Evolutionary conservation across 2,888 invertebrate genomes (phyloP), one percentile per base, ranked within the genome.

Genomic region (Dasypolia templi): DNA sequence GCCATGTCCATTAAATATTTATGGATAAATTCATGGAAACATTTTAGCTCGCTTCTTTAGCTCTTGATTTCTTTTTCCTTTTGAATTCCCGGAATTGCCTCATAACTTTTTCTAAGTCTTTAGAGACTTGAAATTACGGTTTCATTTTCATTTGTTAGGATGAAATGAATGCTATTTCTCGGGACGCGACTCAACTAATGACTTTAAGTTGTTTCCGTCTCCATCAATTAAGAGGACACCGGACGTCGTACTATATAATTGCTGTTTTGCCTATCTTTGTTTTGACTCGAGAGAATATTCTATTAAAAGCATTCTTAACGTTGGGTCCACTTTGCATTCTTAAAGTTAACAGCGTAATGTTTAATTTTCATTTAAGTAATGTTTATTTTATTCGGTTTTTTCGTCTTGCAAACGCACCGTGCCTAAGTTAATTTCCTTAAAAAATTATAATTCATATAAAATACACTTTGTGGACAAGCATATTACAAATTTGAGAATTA

Each of bases 201-300:
- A 71, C 58, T 72, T 62, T 68, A 69, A 64, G 42, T 46, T 56
- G 46, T 72, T 26, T 62, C 61, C n/a, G 56, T 62, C 64, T 61
- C 7, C 68, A 63, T 72, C 65, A 73, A 61, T 61, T 73, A 64
- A 17, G 32, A 64, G n/a, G 26, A 59, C 55, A 49, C 55, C 51
- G 71, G 83, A 65, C 73, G 7, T 64, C 19, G 42, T 83, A 61
- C 29, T 83, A 62, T 74, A 32, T 68, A 81, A 82, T 83, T 81
- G 68, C 49, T 51, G 42, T 62, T 70, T 66, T n/a, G 5, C 26
- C 44, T 67, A 46, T 56, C 42, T 71, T 77, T 71, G 14, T 70
- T 70, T 71, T 14, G 42, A 55, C 53, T 55, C 29, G 3, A 56
- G 32, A 65, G 59, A 59, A 63, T 80, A 51, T 77, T 64, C 32